A percentile compares a stretch with the other conserved stretches of the same genome.
phyloP scores from a whole-genome alignment of 2,888 invertebrate species.

The Xanthorhoe spadicearia region DNA sequence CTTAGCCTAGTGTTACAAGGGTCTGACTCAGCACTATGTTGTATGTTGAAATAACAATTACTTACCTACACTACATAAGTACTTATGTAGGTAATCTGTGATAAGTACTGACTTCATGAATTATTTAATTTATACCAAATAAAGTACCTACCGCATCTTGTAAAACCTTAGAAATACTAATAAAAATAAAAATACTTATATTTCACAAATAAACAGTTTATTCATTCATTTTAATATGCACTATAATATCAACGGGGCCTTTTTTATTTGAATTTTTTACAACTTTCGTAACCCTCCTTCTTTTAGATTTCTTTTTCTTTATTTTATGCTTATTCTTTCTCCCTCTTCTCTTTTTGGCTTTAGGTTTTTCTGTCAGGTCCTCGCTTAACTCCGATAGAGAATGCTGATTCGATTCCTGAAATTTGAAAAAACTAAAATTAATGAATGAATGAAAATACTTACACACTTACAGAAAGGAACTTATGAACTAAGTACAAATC shows the following conservation, averaged over 20 bases:
- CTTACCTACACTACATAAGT: no score
- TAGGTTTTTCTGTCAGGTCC: conserved; percentile 5
- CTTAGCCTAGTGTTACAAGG: no score
- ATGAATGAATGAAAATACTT: no score
- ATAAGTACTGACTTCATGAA: no score
- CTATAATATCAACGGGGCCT: conserved; percentile 26
- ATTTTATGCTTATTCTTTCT: conserved; percentile 1
- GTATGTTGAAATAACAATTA: no score
- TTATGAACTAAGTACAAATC: no score
- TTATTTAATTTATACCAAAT: no score
- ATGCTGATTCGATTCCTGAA: not conserved
- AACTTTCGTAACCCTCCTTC: conserved; percentile 8
- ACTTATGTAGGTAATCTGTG: no score
- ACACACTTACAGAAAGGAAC: no score
- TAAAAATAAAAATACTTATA: not conserved
- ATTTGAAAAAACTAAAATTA: not conserved
- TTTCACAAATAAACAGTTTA: not conserved
- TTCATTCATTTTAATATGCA: conserved; percentile 35
- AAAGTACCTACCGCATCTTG: no score
- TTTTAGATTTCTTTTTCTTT: conserved; percentile 3
- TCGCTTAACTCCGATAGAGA: conserved; percentile 13
- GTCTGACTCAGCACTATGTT: no score
- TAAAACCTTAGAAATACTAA: no score
- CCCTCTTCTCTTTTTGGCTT: conserved; percentile 4
- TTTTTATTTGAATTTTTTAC: not conserved